These are phyloP conservation scores for Cichladusa arquata DNA, from an alignment of 2,113 vertebrate genomes.

Conservation along the genomic window DNA sequence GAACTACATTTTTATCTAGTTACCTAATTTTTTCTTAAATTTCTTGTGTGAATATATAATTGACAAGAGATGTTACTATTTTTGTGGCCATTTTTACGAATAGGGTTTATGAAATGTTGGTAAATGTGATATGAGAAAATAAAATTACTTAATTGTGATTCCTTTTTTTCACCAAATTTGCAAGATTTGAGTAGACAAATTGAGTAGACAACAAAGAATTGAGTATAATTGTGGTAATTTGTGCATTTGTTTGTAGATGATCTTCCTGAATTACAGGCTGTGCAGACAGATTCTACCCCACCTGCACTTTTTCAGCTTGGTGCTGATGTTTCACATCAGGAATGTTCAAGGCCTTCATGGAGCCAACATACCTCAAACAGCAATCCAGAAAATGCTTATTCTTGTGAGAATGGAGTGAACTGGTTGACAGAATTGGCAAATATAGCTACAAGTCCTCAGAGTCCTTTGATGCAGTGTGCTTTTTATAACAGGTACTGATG, in stretches of 20 bases:
- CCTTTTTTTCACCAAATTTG: neutral
- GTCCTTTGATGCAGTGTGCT: slow-evolving; percentile 90
- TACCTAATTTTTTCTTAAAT: neutral
- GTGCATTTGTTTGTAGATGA: slow-evolving; percentile 81
- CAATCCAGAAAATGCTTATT: slow-evolving; percentile 74
- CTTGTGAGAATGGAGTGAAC: slow-evolving; percentile 83
- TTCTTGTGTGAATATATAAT: neutral
- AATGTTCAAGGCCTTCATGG: slow-evolving; percentile 79
- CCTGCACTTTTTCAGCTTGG: slow-evolving; percentile 86
- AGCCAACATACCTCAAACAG: slow-evolving; percentile 78
- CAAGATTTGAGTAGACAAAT: neutral
- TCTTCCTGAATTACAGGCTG: slow-evolving; percentile 95
- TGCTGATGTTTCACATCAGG: slow-evolving; percentile 90
- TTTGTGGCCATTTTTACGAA: neutral
- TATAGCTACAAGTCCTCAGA: slow-evolving; percentile 96
- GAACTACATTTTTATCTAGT: neutral
- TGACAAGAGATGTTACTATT: neutral
- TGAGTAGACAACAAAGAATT: neutral
- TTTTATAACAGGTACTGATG: slow-evolving; percentile 86
- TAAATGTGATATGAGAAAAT: neutral
- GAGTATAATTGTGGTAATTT: neutral
- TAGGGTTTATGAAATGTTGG: neutral
- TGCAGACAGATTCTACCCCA: slow-evolving; percentile 88
- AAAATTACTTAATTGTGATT: neutral
- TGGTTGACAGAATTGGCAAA: slow-evolving; percentile 96